Conservation (phyloP, 2,113 vertebrate species). For the Siniperca chuatsi region DNA sequence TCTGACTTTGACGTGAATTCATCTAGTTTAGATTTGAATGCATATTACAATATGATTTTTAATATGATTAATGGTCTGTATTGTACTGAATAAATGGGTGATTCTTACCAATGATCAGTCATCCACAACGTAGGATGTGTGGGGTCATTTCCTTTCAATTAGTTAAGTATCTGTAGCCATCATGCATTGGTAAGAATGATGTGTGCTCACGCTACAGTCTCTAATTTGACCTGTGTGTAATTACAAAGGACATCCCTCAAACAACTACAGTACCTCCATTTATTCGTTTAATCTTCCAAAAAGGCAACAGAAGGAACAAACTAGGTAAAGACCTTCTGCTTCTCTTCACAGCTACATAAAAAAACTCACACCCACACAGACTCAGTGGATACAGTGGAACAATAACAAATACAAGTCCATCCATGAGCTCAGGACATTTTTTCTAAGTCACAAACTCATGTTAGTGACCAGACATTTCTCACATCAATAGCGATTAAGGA, state of each 20-base stretch:
- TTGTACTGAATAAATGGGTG: neutral
- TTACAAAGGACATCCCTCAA: neutral
- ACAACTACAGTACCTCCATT: neutral
- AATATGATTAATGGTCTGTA: neutral
- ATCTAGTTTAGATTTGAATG: neutral
- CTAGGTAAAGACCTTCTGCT: neutral
- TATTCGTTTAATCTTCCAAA: conserved; percentile 32
- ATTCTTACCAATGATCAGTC: neutral
- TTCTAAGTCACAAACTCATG: too few species aligned
- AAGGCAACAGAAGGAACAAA: neutral
- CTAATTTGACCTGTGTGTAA: neutral
- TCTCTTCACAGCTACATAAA: neutral
- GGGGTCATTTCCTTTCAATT: conserved; percentile 6
- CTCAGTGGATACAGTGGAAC: neutral
- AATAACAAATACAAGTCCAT: too few species aligned
- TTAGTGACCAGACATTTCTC: neutral
- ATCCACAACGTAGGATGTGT: neutral
- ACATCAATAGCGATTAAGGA: neutral
- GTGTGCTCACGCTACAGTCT: neutral
- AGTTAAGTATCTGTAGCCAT: neutral
- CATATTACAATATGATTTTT: neutral
- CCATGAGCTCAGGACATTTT: neutral
- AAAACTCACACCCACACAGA: neutral
- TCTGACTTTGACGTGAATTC: neutral
- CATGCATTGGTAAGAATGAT: conserved; percentile 5